Evolutionary conservation across 2,888 invertebrate genomes (phyloP), one percentile per base, ranked within the genome.

Genomic region (Pollenia amentaria): DNA sequence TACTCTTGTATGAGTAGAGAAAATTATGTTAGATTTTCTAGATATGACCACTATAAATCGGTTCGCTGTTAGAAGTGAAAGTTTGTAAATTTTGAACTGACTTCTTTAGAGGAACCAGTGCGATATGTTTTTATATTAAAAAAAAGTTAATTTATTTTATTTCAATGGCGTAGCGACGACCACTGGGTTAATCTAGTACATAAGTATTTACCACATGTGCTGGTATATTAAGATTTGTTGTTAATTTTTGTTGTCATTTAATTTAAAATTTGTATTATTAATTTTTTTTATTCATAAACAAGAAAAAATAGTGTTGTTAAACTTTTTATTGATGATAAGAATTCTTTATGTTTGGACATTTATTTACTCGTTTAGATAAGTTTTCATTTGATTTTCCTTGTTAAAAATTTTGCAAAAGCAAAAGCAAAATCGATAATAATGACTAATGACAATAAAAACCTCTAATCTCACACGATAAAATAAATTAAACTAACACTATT

Each of bases 391-490:
- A 38, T 60, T 29, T 46, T 70, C 46, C n/a, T 29, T 73, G n/a
- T 73, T 46, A 40, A 51, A 51, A 75, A 38, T 16, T 3, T 29
- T 29, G 55, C 18, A 53, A 42, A 70, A 42, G 4, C 46, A n/a
- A 57, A 73, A 42, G 4, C 46, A n/a, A 57, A 73, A 46, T 62
- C 48, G 16, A 62, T 6, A 62, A 60, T 0, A 48, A 40, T 75
- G 73, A 75, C 48, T 60, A 75, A 75, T 75, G 48, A 44, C 14
- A 11, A 57, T 11, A 38, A 4, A 48, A 62, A 18, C 4, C 46
- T 51, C 14, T 64, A 76, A 76, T 64, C 48, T 6, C 21, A 2
- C 9, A 42, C 42, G 51, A 76, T 76, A 76, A 76, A 76, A 76
- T 38, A 62, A 64, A 77, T 29, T 8, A 73, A 44, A 44, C 40